These are phyloP conservation scores for Saccostrea cuccullata DNA, from an alignment of 1,140 invertebrate genomes.

Conservation along the genomic window DNA sequence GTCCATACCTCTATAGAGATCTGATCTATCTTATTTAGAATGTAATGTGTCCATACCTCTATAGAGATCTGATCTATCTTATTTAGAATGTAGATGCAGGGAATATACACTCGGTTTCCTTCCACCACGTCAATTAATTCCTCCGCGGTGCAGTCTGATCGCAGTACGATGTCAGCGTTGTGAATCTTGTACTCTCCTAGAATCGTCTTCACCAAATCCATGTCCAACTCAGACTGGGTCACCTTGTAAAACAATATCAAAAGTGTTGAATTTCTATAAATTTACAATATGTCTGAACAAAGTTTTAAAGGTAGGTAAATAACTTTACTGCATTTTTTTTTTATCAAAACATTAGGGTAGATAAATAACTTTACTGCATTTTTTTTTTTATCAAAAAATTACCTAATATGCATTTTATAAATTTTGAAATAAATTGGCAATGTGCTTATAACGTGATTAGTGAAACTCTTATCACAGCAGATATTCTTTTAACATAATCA, in stretches of 20 bases:
- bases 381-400: no score
- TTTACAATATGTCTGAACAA: neutral
- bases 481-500: no score
- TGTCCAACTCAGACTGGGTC: constrained; percentile 95
- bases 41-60: constrained; percentile 81
- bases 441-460: no score
- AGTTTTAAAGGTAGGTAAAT: no score
- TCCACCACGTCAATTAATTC: constrained; percentile 99
- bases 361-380: no score
- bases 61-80: constrained; percentile 92
- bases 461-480: no score
- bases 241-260: constrained; percentile 81
- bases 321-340: no score
- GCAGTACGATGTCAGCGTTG: constrained; percentile 88
- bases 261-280: neutral
- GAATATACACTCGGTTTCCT: constrained; percentile 98
- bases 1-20: constrained; percentile 80
- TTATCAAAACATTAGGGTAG: no score
- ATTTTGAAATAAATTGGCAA: no score
- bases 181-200: constrained; percentile 98
- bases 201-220: constrained; percentile 97
- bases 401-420: no score
- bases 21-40: constrained; percentile 97
- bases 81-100: constrained; percentile 99
- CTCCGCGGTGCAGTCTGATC: constrained; percentile 96